Conservation (phyloP, 2,888 invertebrate species). For the Archaeoteleia sp. region DNA sequence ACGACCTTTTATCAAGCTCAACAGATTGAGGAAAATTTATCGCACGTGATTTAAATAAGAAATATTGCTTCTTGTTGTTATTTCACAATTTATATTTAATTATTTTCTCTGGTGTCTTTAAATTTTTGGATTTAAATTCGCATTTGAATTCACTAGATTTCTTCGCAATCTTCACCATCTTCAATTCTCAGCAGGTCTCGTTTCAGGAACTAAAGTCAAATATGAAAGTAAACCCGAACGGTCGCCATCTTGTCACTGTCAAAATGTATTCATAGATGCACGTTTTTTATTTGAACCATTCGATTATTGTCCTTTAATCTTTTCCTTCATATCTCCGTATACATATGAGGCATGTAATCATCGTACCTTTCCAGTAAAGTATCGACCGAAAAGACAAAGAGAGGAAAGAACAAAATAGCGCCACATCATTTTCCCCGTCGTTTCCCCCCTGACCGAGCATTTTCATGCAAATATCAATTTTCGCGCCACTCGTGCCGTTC, state of each 20-base stretch:
- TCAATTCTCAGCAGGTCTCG: not conserved
- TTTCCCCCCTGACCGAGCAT: constrained; percentile 15
- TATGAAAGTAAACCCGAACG: not conserved
- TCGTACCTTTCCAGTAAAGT: constrained; percentile 15
- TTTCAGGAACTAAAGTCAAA: not conserved
- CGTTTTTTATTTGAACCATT: not conserved
- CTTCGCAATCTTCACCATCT: not conserved
- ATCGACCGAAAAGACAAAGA: not conserved
- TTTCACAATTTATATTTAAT: too few species aligned
- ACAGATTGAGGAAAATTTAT: constrained; percentile 16
- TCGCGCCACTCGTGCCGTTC: constrained; percentile 30
- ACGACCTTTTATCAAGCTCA: constrained; percentile 15
- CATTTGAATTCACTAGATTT: too few species aligned
- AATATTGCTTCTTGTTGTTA: too few species aligned
- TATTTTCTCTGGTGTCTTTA: too few species aligned
- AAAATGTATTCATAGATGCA: constrained; percentile 20
- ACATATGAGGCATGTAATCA: constrained; percentile 19
- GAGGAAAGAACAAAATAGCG: constrained; percentile 9
- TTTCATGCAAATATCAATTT: constrained; percentile 37
- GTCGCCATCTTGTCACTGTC: constrained; percentile 7
- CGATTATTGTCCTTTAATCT: not conserved
- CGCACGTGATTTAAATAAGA: too few species aligned
- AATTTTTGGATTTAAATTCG: too few species aligned
- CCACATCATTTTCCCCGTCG: constrained; percentile 11
- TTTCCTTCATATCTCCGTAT: constrained; percentile 10